Evolutionary conservation across 2,797 vertebrate genomes (phyloP).

Genomic region (Myoxocephalus aenaeus): DNA sequence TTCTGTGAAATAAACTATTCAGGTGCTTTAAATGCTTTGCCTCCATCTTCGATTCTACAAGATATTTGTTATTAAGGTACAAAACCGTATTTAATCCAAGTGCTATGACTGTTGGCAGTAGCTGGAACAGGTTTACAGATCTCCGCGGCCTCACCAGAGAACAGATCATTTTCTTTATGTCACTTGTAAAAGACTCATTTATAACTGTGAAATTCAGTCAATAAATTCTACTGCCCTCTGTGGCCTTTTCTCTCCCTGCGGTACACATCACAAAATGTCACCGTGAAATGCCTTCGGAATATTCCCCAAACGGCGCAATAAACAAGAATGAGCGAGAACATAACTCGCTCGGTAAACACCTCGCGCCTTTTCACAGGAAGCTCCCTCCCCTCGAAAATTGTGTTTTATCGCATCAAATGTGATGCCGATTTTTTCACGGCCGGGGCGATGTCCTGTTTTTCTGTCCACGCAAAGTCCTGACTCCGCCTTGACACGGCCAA

Average conservation of each 20-base stretch:
- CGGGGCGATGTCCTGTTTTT: slow-evolving; percentile 33
- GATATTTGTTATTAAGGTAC: slow-evolving; percentile 51
- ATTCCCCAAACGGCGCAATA: slow-evolving; percentile 67
- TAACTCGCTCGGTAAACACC: slow-evolving; percentile 69
- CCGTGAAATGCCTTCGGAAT: slow-evolving; percentile 70
- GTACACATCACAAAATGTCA: slow-evolving; percentile 81
- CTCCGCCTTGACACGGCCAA: slow-evolving; percentile 48
- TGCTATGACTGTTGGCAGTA: slow-evolving; percentile 35
- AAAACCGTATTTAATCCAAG: slow-evolving; percentile 56
- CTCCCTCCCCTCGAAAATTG: slow-evolving; percentile 35
- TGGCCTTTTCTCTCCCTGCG: slow-evolving; percentile 65
- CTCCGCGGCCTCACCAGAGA: slow-evolving; percentile 50
- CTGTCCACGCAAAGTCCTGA: slow-evolving; percentile 36
- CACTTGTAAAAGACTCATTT: slow-evolving; percentile 83
- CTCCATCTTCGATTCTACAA: slow-evolving; percentile 10
- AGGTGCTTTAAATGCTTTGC: slow-evolving; percentile 28
- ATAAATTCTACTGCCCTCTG: slow-evolving; percentile 81
- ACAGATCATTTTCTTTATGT: slow-evolving; percentile 79
- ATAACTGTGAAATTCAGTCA: slow-evolving; percentile 82
- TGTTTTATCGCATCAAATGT: slow-evolving; percentile 63
- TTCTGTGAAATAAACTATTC: slow-evolving; percentile 14
- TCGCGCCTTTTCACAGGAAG: slow-evolving; percentile 29
- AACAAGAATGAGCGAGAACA: slow-evolving; percentile 57
- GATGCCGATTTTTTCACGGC: slow-evolving; percentile 64
- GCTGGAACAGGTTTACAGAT: slow-evolving; percentile 65